Evolutionary conservation across 2,888 invertebrate species (phyloP).

Genomic region (Eurytoma californica): DNA sequence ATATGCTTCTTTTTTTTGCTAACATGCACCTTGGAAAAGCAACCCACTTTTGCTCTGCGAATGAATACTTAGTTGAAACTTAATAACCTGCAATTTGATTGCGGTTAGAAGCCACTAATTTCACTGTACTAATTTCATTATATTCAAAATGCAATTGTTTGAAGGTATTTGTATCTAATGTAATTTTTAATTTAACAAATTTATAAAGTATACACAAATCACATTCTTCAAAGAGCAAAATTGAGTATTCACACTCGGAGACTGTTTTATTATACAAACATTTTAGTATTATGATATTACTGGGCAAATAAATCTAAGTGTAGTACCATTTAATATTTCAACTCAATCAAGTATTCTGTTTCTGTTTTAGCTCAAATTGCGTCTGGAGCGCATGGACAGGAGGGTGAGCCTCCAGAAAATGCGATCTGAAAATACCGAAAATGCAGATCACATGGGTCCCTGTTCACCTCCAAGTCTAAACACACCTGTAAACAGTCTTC

Average conservation of each 20-base stretch:
- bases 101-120: too few relatives aligned
- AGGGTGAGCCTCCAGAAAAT: conserved; percentile 76
- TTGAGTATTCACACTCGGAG: background rate
- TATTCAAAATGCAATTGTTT: background rate
- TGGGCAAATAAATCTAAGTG: background rate
- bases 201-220: background rate
- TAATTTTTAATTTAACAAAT: background rate
- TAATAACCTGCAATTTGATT: background rate
- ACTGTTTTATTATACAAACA: background rate
- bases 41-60: background rate
- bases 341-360: background rate
- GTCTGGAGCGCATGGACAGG: conserved; percentile 82
- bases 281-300: background rate
- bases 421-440: conserved; percentile 69
- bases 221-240: background rate
- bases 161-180: background rate
- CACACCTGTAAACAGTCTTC: conserved; percentile 55
- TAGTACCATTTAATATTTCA: background rate
- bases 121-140: too few relatives aligned
- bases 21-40: conserved; percentile 9
- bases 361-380: conserved; percentile 79
- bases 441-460: conserved; percentile 68
- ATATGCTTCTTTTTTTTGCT: background rate
- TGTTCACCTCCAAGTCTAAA: conserved; percentile 70
- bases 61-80: background rate